Evolutionary conservation across 2,113 vertebrate species (phyloP).

Genomic region (Thermophis baileyi): DNA sequence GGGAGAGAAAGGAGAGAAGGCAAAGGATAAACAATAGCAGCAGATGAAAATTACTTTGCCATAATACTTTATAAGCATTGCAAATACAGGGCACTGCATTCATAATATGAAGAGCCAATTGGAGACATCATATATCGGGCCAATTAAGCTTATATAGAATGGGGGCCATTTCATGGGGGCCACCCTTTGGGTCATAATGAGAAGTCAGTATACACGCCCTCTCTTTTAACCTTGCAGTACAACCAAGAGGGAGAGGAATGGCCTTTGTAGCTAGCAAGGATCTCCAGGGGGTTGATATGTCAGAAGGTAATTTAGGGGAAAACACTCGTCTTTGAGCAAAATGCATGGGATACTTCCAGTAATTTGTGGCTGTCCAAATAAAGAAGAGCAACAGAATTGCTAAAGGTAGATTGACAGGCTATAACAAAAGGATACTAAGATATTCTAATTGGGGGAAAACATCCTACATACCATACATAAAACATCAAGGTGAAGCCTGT

Average conservation of each 20-base stretch:
- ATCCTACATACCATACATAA: background rate
- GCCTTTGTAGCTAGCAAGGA: background rate
- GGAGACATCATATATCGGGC: constrained; percentile 45
- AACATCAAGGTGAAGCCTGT: background rate
- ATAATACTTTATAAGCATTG: constrained; percentile 57
- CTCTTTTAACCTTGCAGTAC: constrained; percentile 39
- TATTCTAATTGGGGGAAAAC: background rate
- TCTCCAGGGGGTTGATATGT: constrained; percentile 26
- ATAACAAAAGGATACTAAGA: background rate
- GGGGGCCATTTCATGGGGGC: constrained; percentile 55
- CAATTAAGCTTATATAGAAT: constrained; percentile 65
- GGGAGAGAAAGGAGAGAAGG: constrained; percentile 27
- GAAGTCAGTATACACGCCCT: constrained; percentile 19
- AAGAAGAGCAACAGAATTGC: background rate
- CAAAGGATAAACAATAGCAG: constrained; percentile 50
- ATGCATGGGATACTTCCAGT: constrained; percentile 1
- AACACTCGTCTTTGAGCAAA: background rate
- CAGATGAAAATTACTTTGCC: constrained; percentile 60
- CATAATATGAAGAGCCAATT: constrained; percentile 43
- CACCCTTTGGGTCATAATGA: constrained; percentile 52
- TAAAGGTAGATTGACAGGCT: background rate
- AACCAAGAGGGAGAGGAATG: constrained; percentile 25
- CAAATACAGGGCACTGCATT: constrained; percentile 21
- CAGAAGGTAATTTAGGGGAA: background rate
- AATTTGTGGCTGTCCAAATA: constrained; percentile 15